Percentiles rank a stretch among this genome's conserved stretches.
phyloP scores from a whole-genome alignment of 2,888 invertebrate genomes.

The Aquatica leii region DNA sequence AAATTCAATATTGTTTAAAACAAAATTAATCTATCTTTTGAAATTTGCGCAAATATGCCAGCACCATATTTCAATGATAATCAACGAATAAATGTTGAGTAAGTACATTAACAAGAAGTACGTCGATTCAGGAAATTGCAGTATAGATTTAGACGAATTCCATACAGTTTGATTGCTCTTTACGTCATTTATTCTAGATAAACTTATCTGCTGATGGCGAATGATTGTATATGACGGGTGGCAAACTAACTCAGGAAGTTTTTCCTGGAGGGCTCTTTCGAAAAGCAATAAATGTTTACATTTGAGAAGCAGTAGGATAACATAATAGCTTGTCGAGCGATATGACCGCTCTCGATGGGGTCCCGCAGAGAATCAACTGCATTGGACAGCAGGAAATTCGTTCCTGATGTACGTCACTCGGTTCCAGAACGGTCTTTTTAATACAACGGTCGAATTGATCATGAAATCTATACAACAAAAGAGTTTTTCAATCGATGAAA shows the following conservation, averaged over 20 bases:
- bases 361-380: slow-evolving; percentile 49
- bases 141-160: slow-evolving; percentile 23
- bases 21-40: slow-evolving; percentile 2
- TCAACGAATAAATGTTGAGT: slow-evolving; percentile 39
- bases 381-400: slow-evolving; percentile 58
- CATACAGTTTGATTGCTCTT: not conserved
- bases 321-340: slow-evolving; percentile 56
- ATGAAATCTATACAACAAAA: not conserved
- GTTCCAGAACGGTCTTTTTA: slow-evolving; percentile 10
- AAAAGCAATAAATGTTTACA: slow-evolving; percentile 57
- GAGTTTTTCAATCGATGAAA: not conserved
- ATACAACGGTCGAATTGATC: not conserved
- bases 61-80: slow-evolving; percentile 33
- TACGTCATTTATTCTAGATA: slow-evolving; percentile 1
- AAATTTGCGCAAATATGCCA: slow-evolving; percentile 28
- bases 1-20: slow-evolving; percentile 8
- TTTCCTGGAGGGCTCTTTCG: slow-evolving; percentile 40
- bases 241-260: slow-evolving; percentile 18
- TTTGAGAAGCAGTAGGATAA: slow-evolving; percentile 51
- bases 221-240: not conserved
- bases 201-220: not conserved
- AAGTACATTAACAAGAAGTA: slow-evolving; percentile 38
- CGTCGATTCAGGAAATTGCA: slow-evolving; percentile 38
- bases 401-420: slow-evolving; percentile 51
- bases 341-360: slow-evolving; percentile 52